Base-by-base conservation (phyloP, 2,113 vertebrate species). In the Dascyllus trimaculatus region DNA sequence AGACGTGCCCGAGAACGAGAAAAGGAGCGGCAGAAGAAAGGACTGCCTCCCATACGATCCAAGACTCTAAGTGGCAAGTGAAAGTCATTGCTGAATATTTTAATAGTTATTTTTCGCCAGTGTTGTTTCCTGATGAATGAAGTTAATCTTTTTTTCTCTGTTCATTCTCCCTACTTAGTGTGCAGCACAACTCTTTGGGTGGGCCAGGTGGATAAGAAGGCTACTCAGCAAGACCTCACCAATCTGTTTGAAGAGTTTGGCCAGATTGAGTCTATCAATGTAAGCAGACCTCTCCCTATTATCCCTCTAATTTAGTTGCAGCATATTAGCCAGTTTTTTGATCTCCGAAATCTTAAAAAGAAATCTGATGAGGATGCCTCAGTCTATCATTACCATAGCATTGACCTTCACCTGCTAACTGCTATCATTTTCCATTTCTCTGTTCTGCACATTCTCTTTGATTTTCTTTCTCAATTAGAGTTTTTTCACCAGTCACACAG, bases 101-200 rank as follows among this genome's bases (percentile, higher is more conserved):
- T 24, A 74, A 15, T 24, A 25, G 5, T 29, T 60, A 15, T 14
- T 29, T 29, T 6, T 29, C 6, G 17, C 19, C 6, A 0, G 11
- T 2, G 0, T 7, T 70, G 64, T 64, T 11, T 25, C 26, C 6
- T 35, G 5, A 0, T 58, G 15, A 29, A 0, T 61, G 2, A 13
- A 45, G 10, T 0, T 45, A 1, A n/a, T n/a, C 5, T 0, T 51
- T 53, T 1, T 0, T 29, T 49, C 1, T 45, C 45, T 6, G 18
- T 74, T 19, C 15, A 49, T 5, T 45, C 6, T 53, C 9, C 2
- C 11, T 40, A n/a, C 32, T 6, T 85, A 99, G 98, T 99, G 22
- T 99, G 98, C 93, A 99, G 98, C 85, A 99, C 98, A 25, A 99
- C 98, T 62, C 95, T 99, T 66, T 99, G 98, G 98, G 98, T 99